A percentile compares a stretch with the other conserved stretches of the same genome.
These are phyloP conservation scores for Gasteruption jaculator DNA, from an alignment of 2,888 invertebrate species.

Conservation along the genomic window DNA sequence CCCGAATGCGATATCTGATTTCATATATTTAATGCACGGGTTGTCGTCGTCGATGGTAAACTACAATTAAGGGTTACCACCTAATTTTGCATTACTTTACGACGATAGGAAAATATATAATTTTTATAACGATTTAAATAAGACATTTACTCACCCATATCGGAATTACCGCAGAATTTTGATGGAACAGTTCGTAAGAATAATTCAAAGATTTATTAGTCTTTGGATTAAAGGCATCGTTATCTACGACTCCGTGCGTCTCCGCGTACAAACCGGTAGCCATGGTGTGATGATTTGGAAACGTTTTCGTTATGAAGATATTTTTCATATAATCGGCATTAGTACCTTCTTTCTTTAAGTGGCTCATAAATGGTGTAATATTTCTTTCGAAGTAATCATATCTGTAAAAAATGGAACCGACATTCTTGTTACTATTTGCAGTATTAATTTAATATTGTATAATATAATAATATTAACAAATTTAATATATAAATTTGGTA, in stretches of 20 bases:
- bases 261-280: constrained; percentile 68
- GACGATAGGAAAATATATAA: neutral
- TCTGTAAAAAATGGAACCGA: constrained; percentile 39
- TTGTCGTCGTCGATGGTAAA: no score
- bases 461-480: constrained; percentile 1
- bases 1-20: no score
- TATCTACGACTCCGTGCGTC: constrained; percentile 66
- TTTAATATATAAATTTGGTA: neutral
- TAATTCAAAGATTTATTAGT: constrained; percentile 35
- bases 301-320: constrained; percentile 68
- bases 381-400: constrained; percentile 62
- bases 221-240: constrained; percentile 57
- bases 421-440: neutral
- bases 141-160: constrained; percentile 56
- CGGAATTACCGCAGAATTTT: constrained; percentile 55
- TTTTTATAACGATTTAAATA: constrained; percentile 5
- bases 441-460: neutral
- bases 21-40: no score
- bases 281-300: constrained; percentile 71
- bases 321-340: constrained; percentile 59
- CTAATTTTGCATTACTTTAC: no score
- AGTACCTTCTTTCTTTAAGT: constrained; percentile 56
- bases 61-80: no score
- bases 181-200: constrained; percentile 56
- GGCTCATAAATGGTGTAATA: constrained; percentile 58